phyloP scores from a whole-genome alignment of 2,888 invertebrate species.

The Chrysomela aeneicollis region DNA sequence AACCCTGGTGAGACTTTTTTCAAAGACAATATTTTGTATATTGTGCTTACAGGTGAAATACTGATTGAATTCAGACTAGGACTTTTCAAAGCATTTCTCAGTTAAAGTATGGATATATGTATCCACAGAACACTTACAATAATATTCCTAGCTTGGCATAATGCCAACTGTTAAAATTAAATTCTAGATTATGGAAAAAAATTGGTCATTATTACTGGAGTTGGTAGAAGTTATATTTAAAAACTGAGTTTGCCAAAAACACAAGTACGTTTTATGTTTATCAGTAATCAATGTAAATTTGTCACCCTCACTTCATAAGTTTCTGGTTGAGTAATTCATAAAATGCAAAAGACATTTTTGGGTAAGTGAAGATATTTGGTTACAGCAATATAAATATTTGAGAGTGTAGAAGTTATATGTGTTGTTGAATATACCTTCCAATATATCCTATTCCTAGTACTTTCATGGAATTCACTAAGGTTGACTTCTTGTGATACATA shows the following conservation, averaged over 20 bases:
- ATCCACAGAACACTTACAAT: neutral
- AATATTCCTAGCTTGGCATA: neutral
- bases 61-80: too few relatives aligned
- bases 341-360: slow-evolving; percentile 6
- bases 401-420: neutral
- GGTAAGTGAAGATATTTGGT: too few relatives aligned
- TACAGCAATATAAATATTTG: too few relatives aligned
- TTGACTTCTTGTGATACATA: too few relatives aligned
- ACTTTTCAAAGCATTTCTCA: too few relatives aligned
- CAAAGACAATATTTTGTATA: too few relatives aligned
- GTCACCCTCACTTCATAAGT: neutral
- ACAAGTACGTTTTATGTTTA: neutral
- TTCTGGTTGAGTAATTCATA: neutral
- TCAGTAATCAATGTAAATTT: neutral
- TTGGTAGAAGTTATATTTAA: neutral
- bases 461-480: too few relatives aligned
- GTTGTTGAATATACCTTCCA: too few relatives aligned
- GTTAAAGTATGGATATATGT: too few relatives aligned
- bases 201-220: neutral
- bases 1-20: too few relatives aligned
- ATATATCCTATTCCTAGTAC: too few relatives aligned
- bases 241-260: neutral
- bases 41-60: too few relatives aligned
- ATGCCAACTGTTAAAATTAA: slow-evolving; percentile 16
- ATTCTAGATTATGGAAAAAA: slow-evolving; percentile 9